Conservation (phyloP, 2,797 vertebrate genomes). For the Esox masquinongy region DNA sequence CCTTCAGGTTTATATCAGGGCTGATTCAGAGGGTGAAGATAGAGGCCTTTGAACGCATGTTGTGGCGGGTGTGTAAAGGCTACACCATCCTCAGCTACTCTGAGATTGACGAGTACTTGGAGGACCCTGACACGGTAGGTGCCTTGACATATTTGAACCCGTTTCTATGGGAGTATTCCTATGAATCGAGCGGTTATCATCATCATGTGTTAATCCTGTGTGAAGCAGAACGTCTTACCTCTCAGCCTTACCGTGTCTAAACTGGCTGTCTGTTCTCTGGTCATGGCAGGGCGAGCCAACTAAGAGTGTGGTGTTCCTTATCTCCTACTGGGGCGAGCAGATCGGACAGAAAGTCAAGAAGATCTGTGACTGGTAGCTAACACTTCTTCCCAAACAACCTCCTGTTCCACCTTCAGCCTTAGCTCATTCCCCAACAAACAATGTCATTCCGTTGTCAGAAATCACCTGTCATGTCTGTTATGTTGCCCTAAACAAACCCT, state of each 20-base stretch:
- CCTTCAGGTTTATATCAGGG: constrained; percentile 88
- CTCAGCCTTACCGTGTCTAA: background rate
- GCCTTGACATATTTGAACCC: background rate
- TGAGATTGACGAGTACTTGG: constrained; percentile 84
- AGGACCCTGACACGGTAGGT: constrained; percentile 87
- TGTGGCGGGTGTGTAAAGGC: constrained; percentile 96
- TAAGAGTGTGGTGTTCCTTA: constrained; percentile 90
- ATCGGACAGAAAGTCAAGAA: constrained; percentile 98
- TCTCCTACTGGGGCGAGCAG: constrained; percentile 98
- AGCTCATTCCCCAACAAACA: background rate
- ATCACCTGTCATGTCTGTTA: background rate
- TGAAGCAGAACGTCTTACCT: background rate
- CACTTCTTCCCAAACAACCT: background rate
- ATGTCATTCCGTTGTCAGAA: background rate
- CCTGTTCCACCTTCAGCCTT: background rate
- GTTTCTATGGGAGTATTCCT: no score
- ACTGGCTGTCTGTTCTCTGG: background rate
- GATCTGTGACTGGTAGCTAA: constrained; percentile 95
- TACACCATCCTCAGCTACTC: constrained; percentile 92
- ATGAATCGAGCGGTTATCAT: background rate
- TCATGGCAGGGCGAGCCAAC: constrained; percentile 82
- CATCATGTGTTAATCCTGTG: background rate
- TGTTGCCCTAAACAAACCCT: background rate
- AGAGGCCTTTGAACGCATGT: constrained; percentile 94
- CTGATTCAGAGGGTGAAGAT: constrained; percentile 88